Evolutionary conservation across 2,888 invertebrate genomes (phyloP).

Genomic region (Chrysolina haemoptera): DNA sequence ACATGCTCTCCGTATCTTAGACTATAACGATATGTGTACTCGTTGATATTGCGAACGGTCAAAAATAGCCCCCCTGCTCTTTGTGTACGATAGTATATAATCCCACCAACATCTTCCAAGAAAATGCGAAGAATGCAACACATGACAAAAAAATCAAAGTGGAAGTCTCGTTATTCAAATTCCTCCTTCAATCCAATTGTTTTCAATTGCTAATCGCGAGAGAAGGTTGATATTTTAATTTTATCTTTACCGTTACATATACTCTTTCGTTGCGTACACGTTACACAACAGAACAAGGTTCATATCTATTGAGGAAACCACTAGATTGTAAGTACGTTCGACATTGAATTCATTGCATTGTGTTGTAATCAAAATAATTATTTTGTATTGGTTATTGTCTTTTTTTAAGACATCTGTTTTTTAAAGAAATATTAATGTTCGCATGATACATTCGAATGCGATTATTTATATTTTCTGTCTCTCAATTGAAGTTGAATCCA

Average conservation of each 20-base stretch:
- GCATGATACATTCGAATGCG: neutral
- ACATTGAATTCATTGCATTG: conserved; percentile 22
- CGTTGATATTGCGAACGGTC: no score
- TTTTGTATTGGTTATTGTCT: neutral
- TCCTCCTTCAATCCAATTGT: neutral
- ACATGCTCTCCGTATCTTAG: no score
- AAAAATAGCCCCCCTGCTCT: no score
- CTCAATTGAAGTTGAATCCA: no score
- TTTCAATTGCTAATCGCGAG: conserved; percentile 6
- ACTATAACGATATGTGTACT: no score
- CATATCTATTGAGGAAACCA: conserved; percentile 28
- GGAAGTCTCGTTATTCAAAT: neutral
- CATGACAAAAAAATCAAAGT: neutral
- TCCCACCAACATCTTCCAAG: neutral
- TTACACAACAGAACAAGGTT: conserved; percentile 27
- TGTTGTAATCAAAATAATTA: neutral
- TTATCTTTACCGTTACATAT: conserved; percentile 10
- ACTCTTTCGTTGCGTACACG: neutral
- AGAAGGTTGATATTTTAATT: conserved; percentile 19
- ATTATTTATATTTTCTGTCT: no score
- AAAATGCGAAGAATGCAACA: neutral
- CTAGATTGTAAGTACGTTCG: conserved; percentile 11
- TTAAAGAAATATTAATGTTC: neutral
- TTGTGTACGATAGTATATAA: no score
- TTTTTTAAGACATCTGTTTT: no score